phyloP scores from a whole-genome alignment of 2,113 vertebrate genomes.

The Hucho hucho region DNA sequence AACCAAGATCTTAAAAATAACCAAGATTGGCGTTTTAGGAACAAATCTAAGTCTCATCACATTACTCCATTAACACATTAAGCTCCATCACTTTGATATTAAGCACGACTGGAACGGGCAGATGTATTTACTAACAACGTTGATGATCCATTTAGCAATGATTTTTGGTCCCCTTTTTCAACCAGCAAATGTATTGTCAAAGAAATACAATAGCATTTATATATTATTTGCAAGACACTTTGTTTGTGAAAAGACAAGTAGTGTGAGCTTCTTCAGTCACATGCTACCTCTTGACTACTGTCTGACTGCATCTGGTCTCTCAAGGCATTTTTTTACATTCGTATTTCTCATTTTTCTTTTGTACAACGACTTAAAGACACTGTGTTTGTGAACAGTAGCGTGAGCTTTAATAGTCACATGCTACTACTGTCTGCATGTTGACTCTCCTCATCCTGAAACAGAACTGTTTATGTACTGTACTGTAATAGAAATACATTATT shows the following conservation, averaged over 20 bases:
- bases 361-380: slow-evolving; percentile 54
- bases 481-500: no score
- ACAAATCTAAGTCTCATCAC: slow-evolving; percentile 38
- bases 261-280: no score
- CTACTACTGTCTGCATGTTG: slow-evolving; percentile 20
- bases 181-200: slow-evolving; percentile 45
- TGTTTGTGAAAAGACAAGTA: no score
- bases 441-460: neutral
- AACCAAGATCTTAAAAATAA: no score
- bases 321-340: slow-evolving; percentile 8
- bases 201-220: slow-evolving; percentile 48
- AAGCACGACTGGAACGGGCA: slow-evolving; percentile 60
- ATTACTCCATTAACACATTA: slow-evolving; percentile 53
- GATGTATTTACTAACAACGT: slow-evolving; percentile 5
- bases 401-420: slow-evolving; percentile 18
- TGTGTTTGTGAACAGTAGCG: slow-evolving; percentile 25
- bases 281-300: no score
- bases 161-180: slow-evolving; percentile 68
- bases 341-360: slow-evolving; percentile 24
- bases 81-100: slow-evolving; percentile 57
- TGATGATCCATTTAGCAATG: neutral
- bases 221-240: no score
- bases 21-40: slow-evolving; percentile 30
- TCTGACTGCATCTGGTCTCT: no score
- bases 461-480: no score